Percentiles rank a stretch among this genome's conserved stretches.
These are phyloP conservation scores for Bovichtus variegatus DNA, from an alignment of 2,797 vertebrate species.

Conservation along the genomic window DNA sequence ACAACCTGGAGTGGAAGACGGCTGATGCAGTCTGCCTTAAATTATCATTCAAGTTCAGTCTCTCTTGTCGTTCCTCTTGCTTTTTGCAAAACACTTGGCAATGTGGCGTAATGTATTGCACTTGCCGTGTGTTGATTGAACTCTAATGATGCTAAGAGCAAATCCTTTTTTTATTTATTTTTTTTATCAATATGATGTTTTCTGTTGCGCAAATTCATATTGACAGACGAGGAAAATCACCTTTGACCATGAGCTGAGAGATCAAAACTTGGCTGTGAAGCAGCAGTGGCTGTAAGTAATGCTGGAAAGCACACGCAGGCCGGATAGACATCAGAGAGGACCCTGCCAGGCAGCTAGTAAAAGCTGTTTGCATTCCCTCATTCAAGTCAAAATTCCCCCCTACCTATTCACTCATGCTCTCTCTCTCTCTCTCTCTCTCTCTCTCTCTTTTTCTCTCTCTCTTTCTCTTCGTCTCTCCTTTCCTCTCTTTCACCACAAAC, in stretches of 20 bases:
- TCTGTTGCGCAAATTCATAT: conserved; percentile 35
- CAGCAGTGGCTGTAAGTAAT: conserved; percentile 62
- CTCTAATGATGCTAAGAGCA: conserved; percentile 18
- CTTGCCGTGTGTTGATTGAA: conserved; percentile 38
- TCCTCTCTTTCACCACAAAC: background rate
- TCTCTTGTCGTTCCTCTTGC: background rate
- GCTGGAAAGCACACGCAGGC: conserved; percentile 67
- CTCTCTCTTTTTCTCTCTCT: background rate
- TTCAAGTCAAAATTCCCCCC: conserved; percentile 32
- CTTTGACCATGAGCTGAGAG: conserved; percentile 63
- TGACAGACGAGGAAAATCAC: conserved; percentile 58
- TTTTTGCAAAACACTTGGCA: conserved; percentile 17
- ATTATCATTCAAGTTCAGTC: conserved; percentile 19
- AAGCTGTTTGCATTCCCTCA: conserved; percentile 59
- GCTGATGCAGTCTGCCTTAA: background rate
- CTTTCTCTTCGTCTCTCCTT: background rate
- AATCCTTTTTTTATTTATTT: conserved; percentile 37
- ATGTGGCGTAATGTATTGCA: conserved; percentile 29
- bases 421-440: background rate
- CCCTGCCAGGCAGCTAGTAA: conserved; percentile 54
- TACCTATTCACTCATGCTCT: background rate
- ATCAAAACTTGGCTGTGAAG: conserved; percentile 68
- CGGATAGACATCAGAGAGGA: conserved; percentile 73
- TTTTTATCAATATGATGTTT: conserved; percentile 39
- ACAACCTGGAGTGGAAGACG: conserved; percentile 1